phyloP scores from a whole-genome alignment of 2,113 vertebrate genomes.

The Steatornis caripensis region DNA sequence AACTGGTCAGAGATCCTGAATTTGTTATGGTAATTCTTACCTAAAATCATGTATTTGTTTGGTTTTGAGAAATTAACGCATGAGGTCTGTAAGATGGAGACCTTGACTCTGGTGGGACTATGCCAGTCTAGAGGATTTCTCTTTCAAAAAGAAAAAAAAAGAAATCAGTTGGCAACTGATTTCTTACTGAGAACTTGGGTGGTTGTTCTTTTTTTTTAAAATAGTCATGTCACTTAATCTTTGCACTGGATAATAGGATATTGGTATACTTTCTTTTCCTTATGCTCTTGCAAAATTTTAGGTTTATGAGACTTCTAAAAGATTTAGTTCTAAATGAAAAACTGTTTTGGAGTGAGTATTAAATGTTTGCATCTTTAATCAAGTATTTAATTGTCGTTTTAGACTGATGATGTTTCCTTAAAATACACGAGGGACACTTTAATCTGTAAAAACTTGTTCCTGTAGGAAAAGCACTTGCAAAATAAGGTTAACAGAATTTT shows the following conservation, averaged over 20 bases:
- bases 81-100: not conserved
- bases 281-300: not conserved
- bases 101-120: not conserved
- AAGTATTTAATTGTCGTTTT: not conserved
- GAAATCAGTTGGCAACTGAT: not conserved
- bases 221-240: not conserved
- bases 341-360: not conserved
- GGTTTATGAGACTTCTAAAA: not conserved
- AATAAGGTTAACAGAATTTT: not conserved
- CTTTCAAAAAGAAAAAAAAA: not conserved
- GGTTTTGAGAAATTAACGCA: not conserved
- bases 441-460: not conserved
- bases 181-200: not conserved
- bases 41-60: not conserved
- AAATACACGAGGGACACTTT: not conserved
- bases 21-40: not conserved
- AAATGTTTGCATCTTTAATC: not conserved
- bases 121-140: not conserved
- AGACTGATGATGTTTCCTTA: not conserved
- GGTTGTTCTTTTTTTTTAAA: not conserved
- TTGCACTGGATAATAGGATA: not conserved
- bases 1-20: not conserved
- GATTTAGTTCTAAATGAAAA: not conserved
- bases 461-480: not conserved
- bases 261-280: not conserved